phyloP scores from a whole-genome alignment of 2,888 invertebrate genomes.

The Lasioglossum morio region DNA sequence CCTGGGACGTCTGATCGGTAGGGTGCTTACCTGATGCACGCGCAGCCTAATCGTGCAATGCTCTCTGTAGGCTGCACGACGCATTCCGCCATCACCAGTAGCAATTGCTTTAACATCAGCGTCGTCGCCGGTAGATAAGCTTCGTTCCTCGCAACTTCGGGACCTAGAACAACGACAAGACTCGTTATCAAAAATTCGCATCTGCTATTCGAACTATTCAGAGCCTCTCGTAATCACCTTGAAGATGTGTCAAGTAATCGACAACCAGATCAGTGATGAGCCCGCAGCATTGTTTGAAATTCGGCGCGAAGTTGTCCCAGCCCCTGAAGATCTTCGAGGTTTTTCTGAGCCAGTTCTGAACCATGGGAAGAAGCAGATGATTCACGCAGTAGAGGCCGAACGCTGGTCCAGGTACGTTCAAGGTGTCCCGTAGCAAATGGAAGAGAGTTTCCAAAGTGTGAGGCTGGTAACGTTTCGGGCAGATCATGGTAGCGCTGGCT shows the following conservation, averaged over 20 bases:
- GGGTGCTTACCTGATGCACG: slow-evolving; percentile 89
- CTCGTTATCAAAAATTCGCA: background rate
- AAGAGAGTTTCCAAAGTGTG: slow-evolving; percentile 95
- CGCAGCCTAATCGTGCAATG: slow-evolving; percentile 95
- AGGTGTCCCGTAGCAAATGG: slow-evolving; percentile 91
- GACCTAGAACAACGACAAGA: slow-evolving; percentile 72
- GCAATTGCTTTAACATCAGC: slow-evolving; percentile 93
- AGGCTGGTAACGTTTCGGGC: slow-evolving; percentile 92
- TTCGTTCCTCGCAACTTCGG: slow-evolving; percentile 78
- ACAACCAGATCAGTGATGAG: slow-evolving; percentile 96
- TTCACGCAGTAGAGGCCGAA: slow-evolving; percentile 97
- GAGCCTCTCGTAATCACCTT: slow-evolving; percentile 85
- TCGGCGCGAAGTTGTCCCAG: slow-evolving; percentile 92
- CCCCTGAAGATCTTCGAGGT: slow-evolving; percentile 89
- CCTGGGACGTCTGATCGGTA: background rate
- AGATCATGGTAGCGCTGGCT: slow-evolving; percentile 92
- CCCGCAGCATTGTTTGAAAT: slow-evolving; percentile 98
- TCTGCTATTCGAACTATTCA: background rate
- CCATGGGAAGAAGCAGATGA: slow-evolving; percentile 95
- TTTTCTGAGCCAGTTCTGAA: slow-evolving; percentile 95
- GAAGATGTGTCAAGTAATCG: slow-evolving; percentile 91
- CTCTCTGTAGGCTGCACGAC: slow-evolving; percentile 95
- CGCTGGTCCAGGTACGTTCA: slow-evolving; percentile 93
- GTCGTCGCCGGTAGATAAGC: slow-evolving; percentile 85
- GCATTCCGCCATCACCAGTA: slow-evolving; percentile 95